Base-by-base conservation (phyloP, 2,797 vertebrate species). In the Sitta carolinensis region DNA sequence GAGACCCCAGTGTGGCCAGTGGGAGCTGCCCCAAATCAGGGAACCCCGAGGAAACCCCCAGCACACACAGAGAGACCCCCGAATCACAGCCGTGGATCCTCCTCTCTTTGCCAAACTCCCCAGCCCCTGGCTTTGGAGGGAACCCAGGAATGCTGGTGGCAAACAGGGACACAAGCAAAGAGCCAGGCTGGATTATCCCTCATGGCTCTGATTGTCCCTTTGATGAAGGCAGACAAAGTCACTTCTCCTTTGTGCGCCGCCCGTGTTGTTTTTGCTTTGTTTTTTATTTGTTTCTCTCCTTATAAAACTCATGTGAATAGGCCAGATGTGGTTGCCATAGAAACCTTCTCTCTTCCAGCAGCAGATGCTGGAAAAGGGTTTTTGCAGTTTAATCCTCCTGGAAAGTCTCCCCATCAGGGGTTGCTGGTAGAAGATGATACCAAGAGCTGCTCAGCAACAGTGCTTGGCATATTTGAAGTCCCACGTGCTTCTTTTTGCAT, bases 321-420 rank as follows among this genome's bases (percentile, higher is more conserved):
- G 87, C 96, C 96, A 95, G 97, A 96, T 97, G 97, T 63, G 9
- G 97, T 98, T 97, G 95, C 97, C 96, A 97, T 95, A 55, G 97
- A 92, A 97, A 98, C 98, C 38, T 5, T 13, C 90, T 72, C 94
- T 93, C 86, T 72, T 84, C 62, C 12, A 48, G 84, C 82, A 77
- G 78, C 94, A 43, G 80, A 89, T 68, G 93, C 97, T 80, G 90
- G 74, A 68, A 93, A 93, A 96, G 93, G 43, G 21, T 74, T 95
- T 95, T 97, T 96, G 87, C 82, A 23, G 93, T 86, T 91, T 93
- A 95, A 96, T 95, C 92, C 97, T 96, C 86, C 89, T 74, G 93
- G 94, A 96, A 95, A 94, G n/a, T 93, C 94, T 96, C 95, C 45
- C 8, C 67, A 75, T 81, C 27, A 90, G 83, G 82, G 89, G 81